These are phyloP conservation scores for Alethe castanea DNA, from an alignment of 2,113 vertebrate species.

Conservation along the genomic window DNA sequence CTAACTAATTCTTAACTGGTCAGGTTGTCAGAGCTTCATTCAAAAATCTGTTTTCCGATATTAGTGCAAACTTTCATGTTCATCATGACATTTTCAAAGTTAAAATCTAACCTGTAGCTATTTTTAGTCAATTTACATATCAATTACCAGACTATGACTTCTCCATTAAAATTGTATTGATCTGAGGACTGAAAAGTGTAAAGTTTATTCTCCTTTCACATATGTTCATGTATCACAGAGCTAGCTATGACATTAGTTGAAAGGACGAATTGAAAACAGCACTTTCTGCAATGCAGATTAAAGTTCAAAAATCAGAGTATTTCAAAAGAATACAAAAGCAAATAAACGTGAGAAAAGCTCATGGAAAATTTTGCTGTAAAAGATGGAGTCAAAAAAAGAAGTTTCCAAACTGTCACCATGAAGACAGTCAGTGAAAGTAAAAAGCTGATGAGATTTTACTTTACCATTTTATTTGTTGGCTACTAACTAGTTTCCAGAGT, in stretches of 20 bases:
- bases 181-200: background rate
- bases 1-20: background rate
- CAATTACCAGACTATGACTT: background rate
- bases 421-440: background rate
- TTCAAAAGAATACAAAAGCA: background rate
- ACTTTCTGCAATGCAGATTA: background rate
- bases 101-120: background rate
- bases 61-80: background rate
- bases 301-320: background rate
- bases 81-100: background rate
- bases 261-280: background rate
- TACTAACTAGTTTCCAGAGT: background rate
- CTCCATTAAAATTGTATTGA: background rate
- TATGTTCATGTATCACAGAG: background rate
- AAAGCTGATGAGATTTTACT: background rate
- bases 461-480: background rate
- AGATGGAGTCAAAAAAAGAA: background rate
- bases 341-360: background rate
- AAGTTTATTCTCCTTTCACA: background rate
- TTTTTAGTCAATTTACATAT: background rate
- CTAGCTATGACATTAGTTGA: background rate
- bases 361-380: slow-evolving; percentile 12
- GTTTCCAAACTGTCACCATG: background rate
- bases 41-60: background rate
- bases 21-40: background rate